Percentiles rank a stretch among this genome's conserved stretches.
Conservation (phyloP, 1,140 invertebrate genomes). For the Drosophila sturtevanti region DNA sequence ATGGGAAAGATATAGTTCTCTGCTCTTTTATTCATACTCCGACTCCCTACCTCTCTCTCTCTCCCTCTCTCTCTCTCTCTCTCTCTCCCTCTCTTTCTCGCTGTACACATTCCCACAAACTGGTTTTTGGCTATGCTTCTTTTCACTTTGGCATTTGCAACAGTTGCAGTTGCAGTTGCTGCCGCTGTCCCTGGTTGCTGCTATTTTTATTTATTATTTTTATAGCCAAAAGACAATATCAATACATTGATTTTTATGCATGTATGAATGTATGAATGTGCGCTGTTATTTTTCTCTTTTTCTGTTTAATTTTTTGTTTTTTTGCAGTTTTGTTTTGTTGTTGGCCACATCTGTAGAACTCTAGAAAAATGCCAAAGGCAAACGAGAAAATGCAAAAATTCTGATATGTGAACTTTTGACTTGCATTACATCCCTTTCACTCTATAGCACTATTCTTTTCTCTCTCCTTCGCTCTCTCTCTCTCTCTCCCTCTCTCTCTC, state of each 20-base stretch:
- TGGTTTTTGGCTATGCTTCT: slow-evolving; percentile 64
- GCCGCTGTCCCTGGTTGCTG: slow-evolving; percentile 29
- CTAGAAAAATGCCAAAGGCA: slow-evolving; percentile 5
- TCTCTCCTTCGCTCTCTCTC: neutral
- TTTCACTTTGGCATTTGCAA: slow-evolving; percentile 62
- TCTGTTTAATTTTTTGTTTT: neutral
- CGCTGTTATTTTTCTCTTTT: neutral
- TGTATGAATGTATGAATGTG: slow-evolving; percentile 14
- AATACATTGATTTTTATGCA: slow-evolving; percentile 63
- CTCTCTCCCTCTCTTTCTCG: neutral
- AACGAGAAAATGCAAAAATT: slow-evolving; percentile 3
- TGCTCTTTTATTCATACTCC: neutral
- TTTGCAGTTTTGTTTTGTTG: slow-evolving; percentile 1
- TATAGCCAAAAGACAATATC: slow-evolving; percentile 66
- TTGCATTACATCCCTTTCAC: neutral
- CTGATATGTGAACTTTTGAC: slow-evolving; percentile 4
- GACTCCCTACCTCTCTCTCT: neutral
- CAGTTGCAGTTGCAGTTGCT: slow-evolving; percentile 57
- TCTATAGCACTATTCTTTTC: neutral
- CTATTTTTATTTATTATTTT: slow-evolving; percentile 75
- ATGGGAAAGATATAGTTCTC: slow-evolving; percentile 69
- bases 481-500: neutral
- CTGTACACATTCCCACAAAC: slow-evolving; percentile 34
- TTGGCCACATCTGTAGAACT: slow-evolving; percentile 2
- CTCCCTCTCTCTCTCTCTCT: slow-evolving; percentile 1